These are phyloP conservation scores for Tragelaphus strepsiceros DNA, from an alignment of 2,113 vertebrate species.

Conservation along the genomic window DNA sequence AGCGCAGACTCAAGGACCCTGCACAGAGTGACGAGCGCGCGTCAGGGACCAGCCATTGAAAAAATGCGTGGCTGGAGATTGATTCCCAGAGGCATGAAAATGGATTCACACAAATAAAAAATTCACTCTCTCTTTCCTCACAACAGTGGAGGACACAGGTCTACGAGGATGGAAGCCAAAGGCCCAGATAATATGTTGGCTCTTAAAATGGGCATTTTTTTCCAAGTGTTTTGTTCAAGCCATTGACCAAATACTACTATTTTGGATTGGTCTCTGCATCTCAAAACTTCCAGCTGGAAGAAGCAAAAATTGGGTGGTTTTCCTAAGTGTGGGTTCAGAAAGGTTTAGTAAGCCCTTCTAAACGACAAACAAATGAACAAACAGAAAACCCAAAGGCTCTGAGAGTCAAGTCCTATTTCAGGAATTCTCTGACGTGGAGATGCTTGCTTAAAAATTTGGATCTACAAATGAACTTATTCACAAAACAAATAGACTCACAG, in stretches of 20 bases:
- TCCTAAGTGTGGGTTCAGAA: neutral
- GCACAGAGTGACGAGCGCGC: accelerated
- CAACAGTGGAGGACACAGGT: neutral
- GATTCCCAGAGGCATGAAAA: neutral
- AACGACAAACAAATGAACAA: neutral
- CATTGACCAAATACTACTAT: neutral
- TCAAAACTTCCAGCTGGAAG: too few relatives aligned
- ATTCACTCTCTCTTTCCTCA: too few relatives aligned
- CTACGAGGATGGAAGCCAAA: neutral
- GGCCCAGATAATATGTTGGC: neutral
- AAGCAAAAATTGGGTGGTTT: neutral
- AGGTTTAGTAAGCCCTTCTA: neutral
- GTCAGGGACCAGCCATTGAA: neutral
- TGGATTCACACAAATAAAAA: neutral
- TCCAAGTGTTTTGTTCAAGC: neutral
- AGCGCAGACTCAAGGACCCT: neutral
- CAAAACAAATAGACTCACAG: neutral
- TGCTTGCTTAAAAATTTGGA: neutral
- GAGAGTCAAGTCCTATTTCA: too few relatives aligned
- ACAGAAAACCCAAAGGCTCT: neutral
- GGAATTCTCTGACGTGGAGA: neutral
- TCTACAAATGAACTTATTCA: neutral
- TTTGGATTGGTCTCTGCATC: neutral
- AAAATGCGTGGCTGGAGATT: accelerated
- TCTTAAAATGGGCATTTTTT: neutral